Conservation (phyloP, 1,140 invertebrate genomes). For the Pseudomyrmex concolor region DNA sequence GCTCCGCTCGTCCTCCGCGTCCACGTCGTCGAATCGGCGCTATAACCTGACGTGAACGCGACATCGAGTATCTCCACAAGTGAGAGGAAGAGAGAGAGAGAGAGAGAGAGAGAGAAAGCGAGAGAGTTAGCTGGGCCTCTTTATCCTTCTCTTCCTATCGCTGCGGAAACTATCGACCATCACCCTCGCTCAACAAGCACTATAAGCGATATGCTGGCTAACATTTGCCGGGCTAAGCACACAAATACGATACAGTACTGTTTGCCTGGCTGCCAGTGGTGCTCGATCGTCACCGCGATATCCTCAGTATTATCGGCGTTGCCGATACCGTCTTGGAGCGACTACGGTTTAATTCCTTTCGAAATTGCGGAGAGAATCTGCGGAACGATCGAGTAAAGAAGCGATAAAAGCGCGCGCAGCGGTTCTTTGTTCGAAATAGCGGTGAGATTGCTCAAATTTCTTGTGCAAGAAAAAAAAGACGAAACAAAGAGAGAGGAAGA, state of each 20-base stretch:
- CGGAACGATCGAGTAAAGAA: slow-evolving; percentile 52
- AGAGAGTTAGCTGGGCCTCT: slow-evolving; percentile 44
- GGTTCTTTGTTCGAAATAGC: neutral
- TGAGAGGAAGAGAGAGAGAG: too few relatives aligned
- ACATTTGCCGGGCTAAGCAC: slow-evolving; percentile 83
- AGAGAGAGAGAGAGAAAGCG: neutral
- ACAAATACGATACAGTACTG: slow-evolving; percentile 82
- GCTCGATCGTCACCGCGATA: slow-evolving; percentile 58
- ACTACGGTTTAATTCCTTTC: slow-evolving; percentile 58
- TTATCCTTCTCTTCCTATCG: slow-evolving; percentile 44
- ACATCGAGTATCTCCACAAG: slow-evolving; percentile 20
- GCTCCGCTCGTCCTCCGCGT: slow-evolving; percentile 11
- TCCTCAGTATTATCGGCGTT: slow-evolving; percentile 3
- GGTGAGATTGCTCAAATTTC: neutral
- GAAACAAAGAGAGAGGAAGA: neutral
- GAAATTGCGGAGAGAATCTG: slow-evolving; percentile 59
- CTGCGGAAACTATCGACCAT: slow-evolving; percentile 72
- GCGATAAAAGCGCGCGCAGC: neutral
- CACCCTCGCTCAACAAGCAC: slow-evolving; percentile 79
- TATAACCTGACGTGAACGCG: slow-evolving; percentile 41
- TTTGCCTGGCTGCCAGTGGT: slow-evolving; percentile 73
- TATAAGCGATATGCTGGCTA: slow-evolving; percentile 85
- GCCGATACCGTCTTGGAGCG: neutral
- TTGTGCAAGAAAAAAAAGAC: neutral
- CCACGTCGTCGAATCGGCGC: slow-evolving; percentile 51